Base-by-base conservation (phyloP, 2,888 invertebrate genomes). In the Bombylius discolor region DNA sequence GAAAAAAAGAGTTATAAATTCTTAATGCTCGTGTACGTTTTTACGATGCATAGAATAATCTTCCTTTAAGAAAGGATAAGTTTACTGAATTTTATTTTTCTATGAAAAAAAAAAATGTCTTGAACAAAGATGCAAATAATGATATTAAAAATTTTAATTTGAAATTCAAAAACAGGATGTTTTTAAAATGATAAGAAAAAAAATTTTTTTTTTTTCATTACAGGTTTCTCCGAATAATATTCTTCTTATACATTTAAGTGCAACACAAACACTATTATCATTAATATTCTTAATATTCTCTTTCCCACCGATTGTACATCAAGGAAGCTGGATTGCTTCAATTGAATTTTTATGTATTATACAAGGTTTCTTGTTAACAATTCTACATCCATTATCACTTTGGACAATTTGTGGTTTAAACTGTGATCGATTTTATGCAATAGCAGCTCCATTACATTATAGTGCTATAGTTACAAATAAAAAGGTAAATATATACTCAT, bases 371-470 rank as follows among this genome's bases (percentile, higher is more conserved):
- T 71, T 87, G 48, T 78, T 85, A 60, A 81, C 84, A 34, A 78
- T 87, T 5, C 76, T 89, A 50, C 84, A 88, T 65, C 86, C 87
- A 5, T 76, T 88, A 58, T 83, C 84, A 47, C 75, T 87, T 61
- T 89, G 88, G 88, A 88, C 87, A 4, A 82, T 89, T 42, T 86
- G 87, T 62, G 88, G 87, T 5, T 77, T 89, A 59, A 88, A 88
- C 67, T 86, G 85, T 57, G 87, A 87, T 72, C 77, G 87, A 59
- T 89, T 87, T 60, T 87, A 87, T 59, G 88, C 89, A 48, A 89
- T 89, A 53, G 83, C 87, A 0, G 83, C 87, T 1, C 89, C 89
- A 0, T 72, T 89, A 58, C 88, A 89, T 68, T 89, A 89, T 71
- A 83, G 84, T 34, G 84, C 85, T 53, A 77, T 88, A 56, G 85